A percentile compares a stretch with the other conserved stretches of the same genome.
Conservation (phyloP, 2,113 vertebrate genomes). For the Otocyon megalotis region DNA sequence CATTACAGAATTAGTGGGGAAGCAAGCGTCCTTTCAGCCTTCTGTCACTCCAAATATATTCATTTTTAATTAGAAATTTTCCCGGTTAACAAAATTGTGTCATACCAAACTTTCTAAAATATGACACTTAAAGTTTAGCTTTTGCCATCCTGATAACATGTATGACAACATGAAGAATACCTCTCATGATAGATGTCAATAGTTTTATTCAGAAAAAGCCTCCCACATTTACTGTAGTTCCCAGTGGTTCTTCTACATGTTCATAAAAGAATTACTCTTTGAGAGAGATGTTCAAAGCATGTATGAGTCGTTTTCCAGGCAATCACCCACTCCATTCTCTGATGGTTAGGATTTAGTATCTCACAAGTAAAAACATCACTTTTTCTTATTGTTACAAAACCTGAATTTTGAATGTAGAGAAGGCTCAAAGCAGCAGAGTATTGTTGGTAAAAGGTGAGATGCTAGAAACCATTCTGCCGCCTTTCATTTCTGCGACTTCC, state of each 20-base stretch:
- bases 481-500: conserved; percentile 70
- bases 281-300: conserved; percentile 55
- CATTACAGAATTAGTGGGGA: conserved; percentile 29
- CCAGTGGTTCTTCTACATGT: not conserved
- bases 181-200: not conserved
- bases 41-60: conserved; percentile 54
- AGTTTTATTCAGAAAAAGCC: conserved; percentile 50
- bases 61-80: conserved; percentile 58
- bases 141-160: not conserved
- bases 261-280: conserved; percentile 14
- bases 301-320: conserved; percentile 55
- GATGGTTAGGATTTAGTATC: conserved; percentile 30
- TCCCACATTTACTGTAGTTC: conserved; percentile 45
- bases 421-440: not conserved
- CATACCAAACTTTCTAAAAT: conserved; percentile 74
- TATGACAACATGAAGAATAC: conserved; percentile 41
- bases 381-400: conserved; percentile 15
- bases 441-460: not conserved
- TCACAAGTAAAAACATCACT: conserved; percentile 55
- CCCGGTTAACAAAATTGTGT: conserved; percentile 71
- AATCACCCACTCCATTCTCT: conserved; percentile 65
- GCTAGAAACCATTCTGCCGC: not conserved
- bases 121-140: conserved; percentile 15
- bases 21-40: conserved; percentile 42
- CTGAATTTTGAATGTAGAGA: conserved; percentile 39